Evolutionary conservation across 2,797 vertebrate species (phyloP).

Genomic region (Anguilla marmorata): DNA sequence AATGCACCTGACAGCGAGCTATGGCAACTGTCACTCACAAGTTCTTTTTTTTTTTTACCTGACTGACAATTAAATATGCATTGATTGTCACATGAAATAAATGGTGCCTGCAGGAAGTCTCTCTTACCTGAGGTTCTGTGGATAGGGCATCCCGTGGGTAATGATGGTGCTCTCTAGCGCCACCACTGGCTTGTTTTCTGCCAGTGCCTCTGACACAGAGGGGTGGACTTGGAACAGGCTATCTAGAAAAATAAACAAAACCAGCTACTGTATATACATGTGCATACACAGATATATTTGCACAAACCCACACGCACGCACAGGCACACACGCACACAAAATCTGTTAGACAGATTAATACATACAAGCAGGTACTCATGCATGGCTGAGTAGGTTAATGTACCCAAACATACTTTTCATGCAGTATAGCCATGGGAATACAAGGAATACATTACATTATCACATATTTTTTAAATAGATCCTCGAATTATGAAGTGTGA

Average conservation of each 20-base stretch:
- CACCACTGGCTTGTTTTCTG: slow-evolving; percentile 76
- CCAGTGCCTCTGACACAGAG: slow-evolving; percentile 74
- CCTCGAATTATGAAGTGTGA: background rate
- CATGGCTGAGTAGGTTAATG: background rate
- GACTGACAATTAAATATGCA: background rate
- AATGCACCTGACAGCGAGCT: background rate
- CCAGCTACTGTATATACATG: background rate
- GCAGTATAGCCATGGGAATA: background rate
- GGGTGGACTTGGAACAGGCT: slow-evolving; percentile 76
- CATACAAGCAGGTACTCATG: background rate
- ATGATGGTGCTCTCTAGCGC: slow-evolving; percentile 90
- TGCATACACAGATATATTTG: background rate
- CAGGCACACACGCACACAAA: background rate
- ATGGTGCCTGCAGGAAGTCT: background rate
- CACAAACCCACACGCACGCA: too few species aligned
- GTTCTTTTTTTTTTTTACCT: background rate
- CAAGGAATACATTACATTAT: background rate
- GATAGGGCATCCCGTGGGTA: slow-evolving; percentile 90
- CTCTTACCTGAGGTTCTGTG: slow-evolving; percentile 80
- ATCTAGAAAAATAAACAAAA: slow-evolving; percentile 60
- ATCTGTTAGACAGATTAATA: background rate
- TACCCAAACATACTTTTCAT: background rate
- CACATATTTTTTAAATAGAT: background rate
- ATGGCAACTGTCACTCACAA: background rate
- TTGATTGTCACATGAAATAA: background rate